Evolutionary conservation across 2,888 invertebrate genomes (phyloP).

Genomic region (Tinea trinotella): DNA sequence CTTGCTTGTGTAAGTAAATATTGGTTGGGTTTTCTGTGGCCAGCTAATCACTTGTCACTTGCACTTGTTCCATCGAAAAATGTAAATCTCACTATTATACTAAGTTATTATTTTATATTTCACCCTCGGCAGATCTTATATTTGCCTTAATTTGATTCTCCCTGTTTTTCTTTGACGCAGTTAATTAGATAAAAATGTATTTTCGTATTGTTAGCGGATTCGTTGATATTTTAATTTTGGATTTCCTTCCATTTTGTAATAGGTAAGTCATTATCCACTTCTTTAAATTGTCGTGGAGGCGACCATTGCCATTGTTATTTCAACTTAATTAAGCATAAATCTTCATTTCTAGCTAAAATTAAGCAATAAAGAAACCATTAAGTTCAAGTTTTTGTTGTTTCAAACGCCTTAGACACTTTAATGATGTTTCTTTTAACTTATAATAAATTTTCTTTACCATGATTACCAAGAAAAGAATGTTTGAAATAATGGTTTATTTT

Average conservation of each 20-base stretch:
- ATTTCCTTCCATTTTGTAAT: background rate
- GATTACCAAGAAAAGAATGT: too few species aligned
- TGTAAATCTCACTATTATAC: too few species aligned
- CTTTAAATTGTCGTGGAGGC: too few species aligned
- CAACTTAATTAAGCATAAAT: background rate
- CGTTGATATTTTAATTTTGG: background rate
- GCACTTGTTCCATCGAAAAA: too few species aligned
- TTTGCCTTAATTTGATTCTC: slow-evolving; percentile 15
- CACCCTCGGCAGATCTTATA: slow-evolving; percentile 2
- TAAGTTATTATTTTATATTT: slow-evolving; percentile 5
- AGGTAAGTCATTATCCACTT: background rate
- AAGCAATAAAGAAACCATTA: slow-evolving; percentile 4
- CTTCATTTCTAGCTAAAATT: background rate
- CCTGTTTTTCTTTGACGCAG: slow-evolving; percentile 11
- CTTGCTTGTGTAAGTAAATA: too few species aligned
- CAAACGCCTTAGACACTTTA: background rate
- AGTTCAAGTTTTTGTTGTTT: background rate
- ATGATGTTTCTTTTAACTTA: background rate
- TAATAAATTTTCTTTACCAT: too few species aligned
- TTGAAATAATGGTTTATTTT: too few species aligned
- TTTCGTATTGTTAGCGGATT: background rate
- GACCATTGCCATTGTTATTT: background rate
- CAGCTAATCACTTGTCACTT: too few species aligned
- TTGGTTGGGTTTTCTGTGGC: too few species aligned
- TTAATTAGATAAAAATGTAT: slow-evolving; percentile 16